Evolutionary conservation across 2,113 vertebrate species (phyloP), one percentile per base, ranked within the genome.

Genomic region (Anseranas semipalmata): DNA sequence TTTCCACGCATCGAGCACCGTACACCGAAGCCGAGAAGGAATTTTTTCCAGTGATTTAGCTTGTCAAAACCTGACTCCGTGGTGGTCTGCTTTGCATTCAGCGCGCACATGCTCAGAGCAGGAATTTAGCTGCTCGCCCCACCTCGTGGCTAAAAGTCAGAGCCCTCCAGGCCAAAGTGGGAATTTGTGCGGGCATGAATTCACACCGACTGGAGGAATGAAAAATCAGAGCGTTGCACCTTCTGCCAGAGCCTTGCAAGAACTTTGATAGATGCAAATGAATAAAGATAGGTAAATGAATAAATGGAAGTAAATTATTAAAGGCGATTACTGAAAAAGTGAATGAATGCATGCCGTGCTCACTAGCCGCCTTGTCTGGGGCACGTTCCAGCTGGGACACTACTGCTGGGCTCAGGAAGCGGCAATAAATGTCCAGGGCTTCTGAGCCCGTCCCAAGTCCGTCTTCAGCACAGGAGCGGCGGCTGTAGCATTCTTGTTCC

Each of bases 111-210:
- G 93, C 95, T 95, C 94, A 39, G 37, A 79, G 53, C 68, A 52
- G 95, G 91, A 92, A 89, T 95, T 92, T 92, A 93, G 96, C 92
- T 90, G 90, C 96, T 92, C 94, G 21, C 96, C 94, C 96, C 96
- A 96, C 96, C 96, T 97, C 95, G 95, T 96, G 96, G 96, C 91
- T 95, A 74, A 94, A 97, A 97, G 92, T 97, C 89, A 89, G 89
- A 95, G 90, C 91, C 95, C 93, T 95, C 83, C 22, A 39, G 93
- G 91, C 94, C 82, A 4, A 75, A 96, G 63, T 77, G 92, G 87
- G 95, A 96, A 88, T 92, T 96, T 90, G 95, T 95, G 91, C 78
- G 65, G 90, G 95, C 93, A 86, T 74, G 90, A 88, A 88, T 88
- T 95, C 92, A 83, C 85, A 84, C 60, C 3, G 7, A 85, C 75